Evolutionary conservation across 2,888 invertebrate species (phyloP), one percentile per base, ranked within the genome.

Genomic region (Isotomurus palustris): DNA sequence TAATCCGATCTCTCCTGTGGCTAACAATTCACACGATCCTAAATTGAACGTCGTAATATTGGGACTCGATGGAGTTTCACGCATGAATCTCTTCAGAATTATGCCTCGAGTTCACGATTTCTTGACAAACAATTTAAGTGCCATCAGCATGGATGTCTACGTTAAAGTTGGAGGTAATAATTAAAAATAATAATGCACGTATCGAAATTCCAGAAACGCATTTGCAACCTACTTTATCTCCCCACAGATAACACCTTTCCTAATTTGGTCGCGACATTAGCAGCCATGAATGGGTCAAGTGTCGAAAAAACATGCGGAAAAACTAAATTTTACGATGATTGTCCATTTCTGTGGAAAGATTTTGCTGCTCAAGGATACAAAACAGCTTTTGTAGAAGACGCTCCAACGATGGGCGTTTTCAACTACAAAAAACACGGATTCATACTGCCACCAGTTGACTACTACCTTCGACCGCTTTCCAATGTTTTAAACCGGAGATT

Each of bases 41-140:
- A n/a, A n/a, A n/a, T n/a, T n/a, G n/a, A n/a, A 87, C 67, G 82
- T 94, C 0, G 78, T 93, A 60, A 77, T 93, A 27, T 76, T 93
- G 62, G 93, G 93, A 12, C 77, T 92, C 40, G 92, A 93, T 73
- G 85, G 89, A 8, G 82, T 93, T 24, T 93, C 92, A 0, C 81
- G 91, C 67, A 77, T 90, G 62, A 91, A 91, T 75, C 86, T 92
- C 69, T 82, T 87, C 63, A 82, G 93, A 44, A 40, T 29, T 2
- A 48, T 58, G 53, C 53, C 53, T 12, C 40, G 53, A 48, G 45
- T 88, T 0, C 76, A 82, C n/a, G 73, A 78, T 2, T 82, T 79
- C 68, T 77, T 91, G 52, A 78, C 80, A 58, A 75, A 81, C 17
- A 64, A 73, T 49, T 77, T 87, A 60, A 80, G 81, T 14, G 85